Conservation (phyloP, 2,113 vertebrate species). For the Hippocampus guttulatus region DNA sequence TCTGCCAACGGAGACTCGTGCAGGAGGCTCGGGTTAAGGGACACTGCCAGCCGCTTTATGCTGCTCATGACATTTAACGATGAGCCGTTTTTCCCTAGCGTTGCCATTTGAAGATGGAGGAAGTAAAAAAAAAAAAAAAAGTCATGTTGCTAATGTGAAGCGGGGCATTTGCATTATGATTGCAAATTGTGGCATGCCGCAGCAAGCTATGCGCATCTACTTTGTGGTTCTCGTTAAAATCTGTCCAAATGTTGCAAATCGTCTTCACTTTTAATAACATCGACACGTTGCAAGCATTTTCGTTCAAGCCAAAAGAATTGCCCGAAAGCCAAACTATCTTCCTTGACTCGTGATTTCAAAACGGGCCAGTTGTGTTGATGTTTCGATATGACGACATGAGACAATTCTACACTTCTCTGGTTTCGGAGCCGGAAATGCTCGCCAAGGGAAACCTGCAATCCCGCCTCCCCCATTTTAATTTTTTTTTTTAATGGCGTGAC, state of each 20-base stretch:
- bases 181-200: background rate
- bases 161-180: background rate
- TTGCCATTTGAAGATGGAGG: background rate
- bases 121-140: background rate
- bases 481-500: background rate
- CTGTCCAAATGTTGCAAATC: background rate
- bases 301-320: too few relatives aligned
- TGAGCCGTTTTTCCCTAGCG: too few relatives aligned
- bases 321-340: background rate
- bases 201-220: background rate
- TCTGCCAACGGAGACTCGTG: conserved; percentile 72
- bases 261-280: background rate
- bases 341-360: background rate
- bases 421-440: background rate
- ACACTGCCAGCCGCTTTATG: background rate
- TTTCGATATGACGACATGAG: background rate
- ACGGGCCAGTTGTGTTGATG: background rate
- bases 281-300: background rate
- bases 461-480: too few relatives aligned
- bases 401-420: background rate
- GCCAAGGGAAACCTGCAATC: background rate
- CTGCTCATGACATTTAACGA: background rate
- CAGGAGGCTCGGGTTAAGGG: conserved; percentile 52
- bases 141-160: background rate
- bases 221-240: background rate